These are phyloP conservation scores for Elysia crispata DNA, from an alignment of 2,888 invertebrate species.

Conservation along the genomic window DNA sequence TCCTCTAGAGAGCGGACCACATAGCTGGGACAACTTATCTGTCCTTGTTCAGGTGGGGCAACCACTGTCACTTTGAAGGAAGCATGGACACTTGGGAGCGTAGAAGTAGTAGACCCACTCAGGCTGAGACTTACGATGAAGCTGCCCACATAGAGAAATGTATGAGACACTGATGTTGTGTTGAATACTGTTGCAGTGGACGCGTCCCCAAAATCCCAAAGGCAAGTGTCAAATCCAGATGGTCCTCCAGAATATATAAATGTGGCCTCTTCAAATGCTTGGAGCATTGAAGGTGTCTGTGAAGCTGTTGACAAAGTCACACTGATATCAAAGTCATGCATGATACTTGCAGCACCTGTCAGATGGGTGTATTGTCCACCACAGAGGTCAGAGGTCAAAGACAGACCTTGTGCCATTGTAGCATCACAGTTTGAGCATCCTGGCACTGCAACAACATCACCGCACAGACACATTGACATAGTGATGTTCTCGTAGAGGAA, in stretches of 20 bases:
- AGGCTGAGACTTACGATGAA: constrained; percentile 51
- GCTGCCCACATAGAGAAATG: constrained; percentile 53
- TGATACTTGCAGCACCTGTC: constrained; percentile 22
- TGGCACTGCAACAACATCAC: constrained; percentile 16
- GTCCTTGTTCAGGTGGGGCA: constrained; percentile 32
- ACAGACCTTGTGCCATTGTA: not conserved
- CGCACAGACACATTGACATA: constrained; percentile 46
- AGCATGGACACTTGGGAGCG: constrained; percentile 14
- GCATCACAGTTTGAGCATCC: constrained; percentile 45
- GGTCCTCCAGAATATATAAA: constrained; percentile 51
- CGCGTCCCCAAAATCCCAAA: constrained; percentile 56
- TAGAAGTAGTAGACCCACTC: constrained; percentile 6
- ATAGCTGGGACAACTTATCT: constrained; percentile 33
- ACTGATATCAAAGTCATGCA: constrained; percentile 31
- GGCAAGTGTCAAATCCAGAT: constrained; percentile 44
- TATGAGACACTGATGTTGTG: constrained; percentile 45
- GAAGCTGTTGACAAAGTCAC: constrained; percentile 11
- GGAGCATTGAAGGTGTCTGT: constrained; percentile 4
- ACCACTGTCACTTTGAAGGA: constrained; percentile 30
- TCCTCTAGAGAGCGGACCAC: constrained; percentile 23
- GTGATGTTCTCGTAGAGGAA: constrained; percentile 39
- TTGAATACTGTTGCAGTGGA: constrained; percentile 27
- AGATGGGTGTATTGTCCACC: constrained; percentile 26
- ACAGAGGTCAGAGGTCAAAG: constrained; percentile 20
- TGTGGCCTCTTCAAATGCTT: constrained; percentile 24